A percentile compares a stretch with the other conserved stretches of the same genome.
Evolutionary conservation across 2,113 vertebrate species (phyloP).

Genomic region (Nothoprocta pentlandii): DNA sequence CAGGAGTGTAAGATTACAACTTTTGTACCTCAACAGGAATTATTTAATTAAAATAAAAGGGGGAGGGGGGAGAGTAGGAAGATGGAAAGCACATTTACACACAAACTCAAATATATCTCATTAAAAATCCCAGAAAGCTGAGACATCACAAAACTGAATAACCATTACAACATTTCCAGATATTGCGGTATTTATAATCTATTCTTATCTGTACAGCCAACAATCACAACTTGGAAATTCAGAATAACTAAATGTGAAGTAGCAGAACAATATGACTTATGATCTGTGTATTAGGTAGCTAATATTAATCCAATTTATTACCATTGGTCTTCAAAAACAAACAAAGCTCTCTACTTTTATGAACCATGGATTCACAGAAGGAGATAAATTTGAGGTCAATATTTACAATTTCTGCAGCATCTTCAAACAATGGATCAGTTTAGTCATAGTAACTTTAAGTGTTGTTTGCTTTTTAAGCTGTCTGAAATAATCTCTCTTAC

Average conservation of each 20-base stretch:
- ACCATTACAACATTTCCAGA: background rate
- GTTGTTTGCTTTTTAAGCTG: slow-evolving; percentile 49
- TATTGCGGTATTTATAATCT: background rate
- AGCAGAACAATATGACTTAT: background rate
- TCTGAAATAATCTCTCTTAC: slow-evolving; percentile 59
- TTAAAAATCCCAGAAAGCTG: background rate
- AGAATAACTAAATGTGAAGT: background rate
- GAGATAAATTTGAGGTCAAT: background rate
- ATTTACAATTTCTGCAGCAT: background rate
- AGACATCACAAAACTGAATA: background rate
- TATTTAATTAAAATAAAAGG: background rate
- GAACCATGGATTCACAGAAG: background rate
- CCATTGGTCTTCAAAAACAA: background rate
- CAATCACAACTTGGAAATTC: background rate
- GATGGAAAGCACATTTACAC: background rate
- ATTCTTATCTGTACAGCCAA: background rate
- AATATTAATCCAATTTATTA: background rate
- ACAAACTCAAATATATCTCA: background rate
- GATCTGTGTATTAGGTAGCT: background rate
- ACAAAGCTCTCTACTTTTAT: background rate
- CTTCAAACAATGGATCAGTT: background rate
- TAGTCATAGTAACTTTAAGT: slow-evolving; percentile 42
- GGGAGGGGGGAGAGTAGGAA: background rate
- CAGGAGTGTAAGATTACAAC: background rate
- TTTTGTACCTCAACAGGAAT: background rate